Conservation (phyloP, 2,113 vertebrate species). For the Bambusicola thoracicus region DNA sequence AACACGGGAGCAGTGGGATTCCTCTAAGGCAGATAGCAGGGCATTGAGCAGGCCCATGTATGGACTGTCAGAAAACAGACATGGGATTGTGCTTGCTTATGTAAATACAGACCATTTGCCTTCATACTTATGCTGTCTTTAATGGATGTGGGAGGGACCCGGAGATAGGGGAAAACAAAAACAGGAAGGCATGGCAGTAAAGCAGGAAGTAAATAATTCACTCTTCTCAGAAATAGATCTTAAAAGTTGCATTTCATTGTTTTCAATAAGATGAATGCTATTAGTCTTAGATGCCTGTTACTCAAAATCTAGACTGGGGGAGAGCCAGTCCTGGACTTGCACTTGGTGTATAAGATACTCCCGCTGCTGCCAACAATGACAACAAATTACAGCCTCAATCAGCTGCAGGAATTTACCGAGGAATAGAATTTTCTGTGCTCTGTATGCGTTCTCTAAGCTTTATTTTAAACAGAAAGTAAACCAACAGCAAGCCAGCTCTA, state of each 20-base stretch:
- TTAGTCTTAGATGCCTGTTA: neutral
- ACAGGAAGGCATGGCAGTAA: neutral
- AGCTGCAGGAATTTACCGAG: neutral
- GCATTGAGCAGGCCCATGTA: rapidly evolving
- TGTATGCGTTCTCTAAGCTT: rapidly evolving
- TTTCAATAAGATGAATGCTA: neutral
- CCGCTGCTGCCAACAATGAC: neutral
- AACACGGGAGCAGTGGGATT: rapidly evolving
- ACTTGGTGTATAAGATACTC: neutral
- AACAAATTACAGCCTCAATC: neutral
- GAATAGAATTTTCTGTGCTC: neutral
- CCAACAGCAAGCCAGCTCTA: no score
- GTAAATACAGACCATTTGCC: rapidly evolving
- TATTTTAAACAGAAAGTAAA: neutral
- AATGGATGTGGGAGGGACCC: neutral
- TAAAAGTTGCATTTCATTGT: neutral
- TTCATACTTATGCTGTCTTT: neutral
- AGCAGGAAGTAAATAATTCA: neutral
- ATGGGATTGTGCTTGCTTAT: neutral
- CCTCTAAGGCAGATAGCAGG: rapidly evolving
- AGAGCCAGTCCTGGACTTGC: rapidly evolving
- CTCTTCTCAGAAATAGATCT: neutral
- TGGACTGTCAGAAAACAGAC: rapidly evolving
- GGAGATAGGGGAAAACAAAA: neutral
- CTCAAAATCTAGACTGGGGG: neutral